Evolutionary conservation across 2,888 invertebrate genomes (phyloP).

Genomic region (Drosophila rubida): DNA sequence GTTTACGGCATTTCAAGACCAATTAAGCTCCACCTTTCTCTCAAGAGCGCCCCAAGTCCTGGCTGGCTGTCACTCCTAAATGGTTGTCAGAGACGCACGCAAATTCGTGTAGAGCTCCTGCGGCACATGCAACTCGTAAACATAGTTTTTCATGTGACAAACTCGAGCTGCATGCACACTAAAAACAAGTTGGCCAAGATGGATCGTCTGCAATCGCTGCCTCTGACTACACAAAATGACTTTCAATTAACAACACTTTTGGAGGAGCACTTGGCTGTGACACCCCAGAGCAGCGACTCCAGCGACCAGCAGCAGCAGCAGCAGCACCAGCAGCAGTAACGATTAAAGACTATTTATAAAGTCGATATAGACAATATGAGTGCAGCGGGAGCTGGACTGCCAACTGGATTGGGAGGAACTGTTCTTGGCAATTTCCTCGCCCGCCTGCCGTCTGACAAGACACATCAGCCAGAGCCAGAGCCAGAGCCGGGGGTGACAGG

Average conservation of each 20-base stretch:
- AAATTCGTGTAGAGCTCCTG: conserved; percentile 43
- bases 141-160: conserved; percentile 24
- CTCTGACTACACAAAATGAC: conserved; percentile 47
- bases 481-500: neutral
- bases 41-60: conserved; percentile 1
- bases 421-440: conserved; percentile 34
- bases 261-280: conserved; percentile 59
- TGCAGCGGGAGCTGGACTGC: conserved; percentile 12
- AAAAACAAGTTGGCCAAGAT: conserved; percentile 31
- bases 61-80: conserved; percentile 9
- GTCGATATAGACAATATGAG: conserved; percentile 15
- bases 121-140: conserved; percentile 24
- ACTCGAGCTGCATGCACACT: conserved; percentile 9
- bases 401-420: conserved; percentile 7
- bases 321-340: conserved; percentile 26
- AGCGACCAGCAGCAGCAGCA: neutral
- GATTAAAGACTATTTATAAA: conserved; percentile 66
- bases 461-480: neutral
- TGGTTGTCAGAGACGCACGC: conserved; percentile 16
- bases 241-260: conserved; percentile 73
- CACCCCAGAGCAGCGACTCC: conserved; percentile 49
- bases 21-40: conserved; percentile 2
- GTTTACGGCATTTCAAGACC: neutral
- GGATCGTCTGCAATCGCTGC: conserved; percentile 27
- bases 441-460: conserved; percentile 14